Base-by-base conservation (phyloP, 2,113 vertebrate species). In the Catharus bicknelli region DNA sequence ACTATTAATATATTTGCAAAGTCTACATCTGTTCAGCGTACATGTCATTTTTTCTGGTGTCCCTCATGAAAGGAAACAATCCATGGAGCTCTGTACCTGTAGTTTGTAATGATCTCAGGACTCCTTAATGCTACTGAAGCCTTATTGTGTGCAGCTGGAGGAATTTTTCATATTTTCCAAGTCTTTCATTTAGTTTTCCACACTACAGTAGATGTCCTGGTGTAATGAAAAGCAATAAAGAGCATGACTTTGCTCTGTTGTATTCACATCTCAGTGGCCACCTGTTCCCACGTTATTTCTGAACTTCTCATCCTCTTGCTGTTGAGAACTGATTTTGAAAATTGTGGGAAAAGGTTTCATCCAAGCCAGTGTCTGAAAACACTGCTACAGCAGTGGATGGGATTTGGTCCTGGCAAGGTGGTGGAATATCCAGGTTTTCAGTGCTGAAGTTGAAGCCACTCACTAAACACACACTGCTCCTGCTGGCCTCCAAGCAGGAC, bases 151-250 rank as follows among this genome's bases (percentile, higher is more conserved):
- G n/a, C 54, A 91, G 45, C 32, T 79, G 42, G 45, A 85, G 18
- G 14, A 51, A 57, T 26, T 79, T 66, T 61, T 66, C 13, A 22
- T 47, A 62, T 80, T 87, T 90, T 9, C 51, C 77, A 87, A 8
- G n/a, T 76, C 62, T 91, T 73, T 80, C 2, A 55, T 84, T 93
- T 93, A 2, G 5, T 90, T 93, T 93, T 92, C 40, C 63, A 83
- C 15, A 30, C 42, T 27, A 62, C 22, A 42, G 77, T 32, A 84
- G 45, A 82, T 43, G 19, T 66, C 34, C 50, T 59, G 26, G 55
- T 72, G 32, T 43, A 87, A 61, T 45, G 27, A 79, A 58, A 83
- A 32, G 47, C 32, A 51, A 72, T n/a, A 73, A 43, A 74, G 21
- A 74, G 15, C 23, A 86, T 40, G 27, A 79, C 68, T 92, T 83